Conservation (phyloP, 1,140 invertebrate species). For the Leucophenga varia region DNA sequence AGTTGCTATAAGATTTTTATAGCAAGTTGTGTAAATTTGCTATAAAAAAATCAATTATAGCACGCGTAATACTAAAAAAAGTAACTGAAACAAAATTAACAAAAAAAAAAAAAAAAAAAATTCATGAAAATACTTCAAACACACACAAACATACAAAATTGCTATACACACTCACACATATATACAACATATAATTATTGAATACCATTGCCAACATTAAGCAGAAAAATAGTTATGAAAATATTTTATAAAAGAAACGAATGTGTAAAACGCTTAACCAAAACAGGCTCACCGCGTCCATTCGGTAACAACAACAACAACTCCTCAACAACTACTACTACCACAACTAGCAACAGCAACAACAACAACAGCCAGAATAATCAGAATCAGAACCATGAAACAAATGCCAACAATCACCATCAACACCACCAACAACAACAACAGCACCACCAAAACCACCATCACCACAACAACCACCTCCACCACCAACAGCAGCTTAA, state of each 20-base stretch:
- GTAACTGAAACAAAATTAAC: not conserved
- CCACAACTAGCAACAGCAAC: slow-evolving; percentile 25
- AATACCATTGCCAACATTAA: too few relatives aligned
- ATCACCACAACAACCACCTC: slow-evolving; percentile 19
- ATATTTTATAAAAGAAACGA: too few relatives aligned
- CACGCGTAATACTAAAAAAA: too few relatives aligned
- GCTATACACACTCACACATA: slow-evolving; percentile 26
- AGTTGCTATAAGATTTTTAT: not conserved
- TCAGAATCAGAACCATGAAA: slow-evolving; percentile 10
- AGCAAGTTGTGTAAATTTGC: too few relatives aligned
- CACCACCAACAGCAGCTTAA: too few relatives aligned
- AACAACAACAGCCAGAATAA: slow-evolving; percentile 22
- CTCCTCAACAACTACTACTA: slow-evolving; percentile 35
- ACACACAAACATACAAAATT: slow-evolving; percentile 22
- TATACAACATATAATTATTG: too few relatives aligned
- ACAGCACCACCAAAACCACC: slow-evolving; percentile 26
- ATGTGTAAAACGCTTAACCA: slow-evolving; percentile 38
- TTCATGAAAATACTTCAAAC: slow-evolving; percentile 20
- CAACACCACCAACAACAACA: slow-evolving; percentile 35
- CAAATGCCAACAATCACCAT: slow-evolving; percentile 25
- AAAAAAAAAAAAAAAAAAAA: slow-evolving; percentile 2
- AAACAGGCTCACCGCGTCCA: slow-evolving; percentile 53
- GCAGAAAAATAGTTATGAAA: too few relatives aligned
- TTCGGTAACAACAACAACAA: slow-evolving; percentile 27
- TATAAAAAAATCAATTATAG: too few relatives aligned